These are phyloP conservation scores for Empidonax traillii DNA, from an alignment of 2,113 vertebrate species.

Conservation along the genomic window DNA sequence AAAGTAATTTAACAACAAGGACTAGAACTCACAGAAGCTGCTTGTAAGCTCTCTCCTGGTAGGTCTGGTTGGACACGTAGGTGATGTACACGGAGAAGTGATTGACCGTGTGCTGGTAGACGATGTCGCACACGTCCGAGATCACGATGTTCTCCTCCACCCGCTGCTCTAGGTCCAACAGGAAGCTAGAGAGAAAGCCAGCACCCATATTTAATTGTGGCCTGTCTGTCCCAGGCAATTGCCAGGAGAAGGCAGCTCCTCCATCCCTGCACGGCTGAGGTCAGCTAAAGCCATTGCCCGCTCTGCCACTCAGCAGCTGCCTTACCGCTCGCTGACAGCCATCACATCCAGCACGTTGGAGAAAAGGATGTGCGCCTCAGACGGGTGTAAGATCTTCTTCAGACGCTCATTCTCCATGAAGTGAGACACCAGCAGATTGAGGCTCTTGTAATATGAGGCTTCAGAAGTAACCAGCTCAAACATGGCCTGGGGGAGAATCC, in stretches of 20 bases:
- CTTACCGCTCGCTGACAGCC: constrained; percentile 92
- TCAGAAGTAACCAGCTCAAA: constrained; percentile 96
- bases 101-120: constrained; percentile 80
- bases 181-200: constrained; percentile 79
- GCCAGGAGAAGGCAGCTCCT: background rate
- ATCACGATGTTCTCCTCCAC: constrained; percentile 91
- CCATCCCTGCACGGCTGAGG: background rate
- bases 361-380: constrained; percentile 94
- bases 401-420: constrained; percentile 88
- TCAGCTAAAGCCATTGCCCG: background rate
- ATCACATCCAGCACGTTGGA: constrained; percentile 95
- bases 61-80: constrained; percentile 96
- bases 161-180: constrained; percentile 92
- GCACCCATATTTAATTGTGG: background rate
- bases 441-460: constrained; percentile 95
- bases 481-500: constrained; percentile 83
- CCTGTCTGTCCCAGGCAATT: background rate
- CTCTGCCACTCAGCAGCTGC: background rate
- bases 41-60: constrained; percentile 93
- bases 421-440: constrained; percentile 90
- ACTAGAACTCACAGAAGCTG: constrained; percentile 87
- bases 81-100: constrained; percentile 91
- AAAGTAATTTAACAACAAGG: background rate
- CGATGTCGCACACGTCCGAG: constrained; percentile 94
- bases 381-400: constrained; percentile 86